Evolutionary conservation across 2,113 vertebrate species (phyloP).

Genomic region (Rhegmatorhina hoffmannsi): DNA sequence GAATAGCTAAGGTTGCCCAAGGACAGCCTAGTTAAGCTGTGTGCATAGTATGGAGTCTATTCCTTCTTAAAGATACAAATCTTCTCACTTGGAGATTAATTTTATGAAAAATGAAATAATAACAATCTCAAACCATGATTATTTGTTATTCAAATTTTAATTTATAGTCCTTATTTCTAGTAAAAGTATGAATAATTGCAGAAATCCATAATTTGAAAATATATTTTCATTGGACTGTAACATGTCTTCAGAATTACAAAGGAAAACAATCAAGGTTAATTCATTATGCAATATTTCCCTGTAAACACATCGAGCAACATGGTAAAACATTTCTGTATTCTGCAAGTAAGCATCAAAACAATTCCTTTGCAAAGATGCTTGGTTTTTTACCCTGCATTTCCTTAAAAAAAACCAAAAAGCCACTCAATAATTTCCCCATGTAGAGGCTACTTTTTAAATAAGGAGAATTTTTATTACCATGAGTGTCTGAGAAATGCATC

Average conservation of each 20-base stretch:
- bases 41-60: not conserved
- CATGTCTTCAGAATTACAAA: not conserved
- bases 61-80: not conserved
- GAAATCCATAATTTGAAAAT: not conserved
- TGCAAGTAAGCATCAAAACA: not conserved
- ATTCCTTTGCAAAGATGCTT: not conserved
- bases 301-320: not conserved
- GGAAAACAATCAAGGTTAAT: not conserved
- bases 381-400: not conserved
- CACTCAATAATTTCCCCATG: too few relatives aligned
- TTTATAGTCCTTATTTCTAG: not conserved
- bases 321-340: not conserved
- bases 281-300: not conserved
- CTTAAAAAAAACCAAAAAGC: not conserved
- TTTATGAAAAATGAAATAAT: not conserved
- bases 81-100: not conserved
- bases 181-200: not conserved
- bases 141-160: not conserved
- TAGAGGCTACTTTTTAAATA: not conserved
- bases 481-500: slow-evolving; percentile 14
- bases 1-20: not conserved
- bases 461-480: not conserved
- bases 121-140: not conserved
- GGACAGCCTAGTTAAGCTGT: not conserved
- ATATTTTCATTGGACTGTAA: not conserved